phyloP scores from a whole-genome alignment of 2,113 vertebrate genomes.

The Himantopus leucocephalus region DNA sequence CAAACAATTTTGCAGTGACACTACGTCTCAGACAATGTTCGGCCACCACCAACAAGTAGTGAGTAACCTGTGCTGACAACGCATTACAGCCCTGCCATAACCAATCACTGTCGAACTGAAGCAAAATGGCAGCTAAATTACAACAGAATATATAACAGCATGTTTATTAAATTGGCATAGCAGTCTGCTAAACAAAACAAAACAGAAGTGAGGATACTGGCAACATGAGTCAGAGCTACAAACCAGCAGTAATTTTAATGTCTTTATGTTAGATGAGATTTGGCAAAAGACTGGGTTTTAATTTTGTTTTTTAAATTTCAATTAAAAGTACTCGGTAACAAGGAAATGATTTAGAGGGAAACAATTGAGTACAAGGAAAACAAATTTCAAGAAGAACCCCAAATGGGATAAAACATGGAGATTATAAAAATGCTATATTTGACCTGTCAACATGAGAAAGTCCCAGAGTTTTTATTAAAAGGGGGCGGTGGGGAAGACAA shows the following conservation, averaged over 20 bases:
- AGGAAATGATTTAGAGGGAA: background rate
- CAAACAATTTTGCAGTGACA: conserved; percentile 64
- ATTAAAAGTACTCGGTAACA: background rate
- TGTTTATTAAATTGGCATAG: conserved; percentile 64
- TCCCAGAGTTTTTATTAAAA: conserved; percentile 37
- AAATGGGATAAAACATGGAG: background rate
- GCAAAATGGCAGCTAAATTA: conserved; percentile 71
- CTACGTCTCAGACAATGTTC: conserved; percentile 60
- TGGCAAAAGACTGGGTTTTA: background rate
- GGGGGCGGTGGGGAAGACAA: conserved; percentile 26
- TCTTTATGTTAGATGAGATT: background rate
- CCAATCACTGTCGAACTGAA: conserved; percentile 67
- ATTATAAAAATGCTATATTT: conserved; percentile 1
- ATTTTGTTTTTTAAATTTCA: background rate
- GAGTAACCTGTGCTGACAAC: conserved; percentile 79
- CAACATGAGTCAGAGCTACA: background rate
- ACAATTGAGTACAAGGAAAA: background rate
- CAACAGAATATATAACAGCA: conserved; percentile 55
- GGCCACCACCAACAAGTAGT: conserved; percentile 66
- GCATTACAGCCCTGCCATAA: conserved; percentile 80
- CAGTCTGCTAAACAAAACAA: conserved; percentile 60
- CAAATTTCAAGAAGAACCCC: background rate
- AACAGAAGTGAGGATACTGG: background rate
- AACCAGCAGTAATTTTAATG: background rate
- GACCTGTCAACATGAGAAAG: conserved; percentile 27